These are phyloP conservation scores for Larimichthys polyactis DNA, from an alignment of 2,113 vertebrate species.

Conservation along the genomic window DNA sequence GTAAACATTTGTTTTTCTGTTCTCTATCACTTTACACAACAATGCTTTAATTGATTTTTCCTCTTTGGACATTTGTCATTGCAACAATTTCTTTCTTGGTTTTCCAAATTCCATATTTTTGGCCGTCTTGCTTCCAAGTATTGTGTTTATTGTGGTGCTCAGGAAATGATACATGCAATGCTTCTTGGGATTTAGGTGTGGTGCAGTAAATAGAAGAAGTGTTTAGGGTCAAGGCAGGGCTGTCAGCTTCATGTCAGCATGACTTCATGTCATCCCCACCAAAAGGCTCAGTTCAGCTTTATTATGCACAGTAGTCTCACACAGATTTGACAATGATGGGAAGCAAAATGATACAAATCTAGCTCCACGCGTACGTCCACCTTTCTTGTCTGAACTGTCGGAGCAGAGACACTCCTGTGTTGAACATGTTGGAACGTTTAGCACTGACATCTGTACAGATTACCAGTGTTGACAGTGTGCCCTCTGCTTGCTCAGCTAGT, in stretches of 20 bases:
- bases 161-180: neutral
- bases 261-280: neutral
- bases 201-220: neutral
- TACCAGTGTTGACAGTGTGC: neutral
- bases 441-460: neutral
- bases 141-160: neutral
- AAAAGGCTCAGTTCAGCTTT: neutral
- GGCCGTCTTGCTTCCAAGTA: neutral
- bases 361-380: neutral
- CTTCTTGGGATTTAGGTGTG: neutral
- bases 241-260: too few relatives aligned
- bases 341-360: neutral
- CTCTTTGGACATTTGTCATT: neutral
- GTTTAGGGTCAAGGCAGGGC: neutral
- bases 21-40: neutral
- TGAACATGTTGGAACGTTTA: neutral
- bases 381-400: neutral
- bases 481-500: constrained; percentile 30
- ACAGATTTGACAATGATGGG: neutral
- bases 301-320: neutral
- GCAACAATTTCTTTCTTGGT: too few relatives aligned
- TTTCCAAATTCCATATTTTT: neutral
- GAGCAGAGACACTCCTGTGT: neutral
- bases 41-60: neutral
- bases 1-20: neutral